A percentile compares a stretch with the other conserved stretches of the same genome.
phyloP scores from a whole-genome alignment of 2,797 vertebrate species.

The Chrysocyon brachyurus region DNA sequence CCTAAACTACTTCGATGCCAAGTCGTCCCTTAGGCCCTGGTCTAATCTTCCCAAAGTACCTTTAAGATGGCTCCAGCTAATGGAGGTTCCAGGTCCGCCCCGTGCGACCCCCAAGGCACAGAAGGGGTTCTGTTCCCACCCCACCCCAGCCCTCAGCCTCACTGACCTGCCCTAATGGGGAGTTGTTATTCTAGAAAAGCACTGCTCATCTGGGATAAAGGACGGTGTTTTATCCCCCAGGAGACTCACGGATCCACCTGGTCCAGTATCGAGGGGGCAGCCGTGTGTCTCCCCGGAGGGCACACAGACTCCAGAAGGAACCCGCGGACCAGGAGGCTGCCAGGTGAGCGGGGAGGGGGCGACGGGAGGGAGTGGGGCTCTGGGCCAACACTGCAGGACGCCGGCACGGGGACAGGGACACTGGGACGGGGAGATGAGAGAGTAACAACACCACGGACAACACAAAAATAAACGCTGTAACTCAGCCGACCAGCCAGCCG shows the following conservation, averaged over 20 bases:
- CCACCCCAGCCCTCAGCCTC: background rate
- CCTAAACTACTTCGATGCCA: slow-evolving; percentile 31
- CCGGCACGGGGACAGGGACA: background rate
- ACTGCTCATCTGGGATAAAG: slow-evolving; percentile 10
- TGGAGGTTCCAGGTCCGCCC: background rate
- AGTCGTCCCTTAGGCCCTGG: slow-evolving; percentile 5
- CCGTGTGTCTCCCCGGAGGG: slow-evolving; percentile 35
- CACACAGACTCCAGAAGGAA: background rate
- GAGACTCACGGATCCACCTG: slow-evolving; percentile 16
- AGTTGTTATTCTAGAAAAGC: slow-evolving; percentile 61
- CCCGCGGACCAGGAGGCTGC: background rate
- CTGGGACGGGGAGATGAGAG: slow-evolving; percentile 51
- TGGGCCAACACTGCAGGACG: background rate
- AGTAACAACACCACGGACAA: slow-evolving; percentile 77
- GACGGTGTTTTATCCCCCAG: background rate
- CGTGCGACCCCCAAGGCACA: slow-evolving; percentile 81
- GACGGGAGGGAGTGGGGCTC: background rate
- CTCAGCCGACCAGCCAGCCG: slow-evolving; percentile 85
- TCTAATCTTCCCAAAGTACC: background rate
- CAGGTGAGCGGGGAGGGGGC: slow-evolving; percentile 54
- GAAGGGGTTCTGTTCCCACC: slow-evolving; percentile 70
- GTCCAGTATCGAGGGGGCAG: slow-evolving; percentile 52
- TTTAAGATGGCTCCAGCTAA: background rate
- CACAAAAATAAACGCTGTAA: slow-evolving; percentile 81
- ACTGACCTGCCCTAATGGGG: background rate